These are phyloP conservation scores for Serripes groenlandicus DNA, from an alignment of 2,888 invertebrate species.

Conservation along the genomic window DNA sequence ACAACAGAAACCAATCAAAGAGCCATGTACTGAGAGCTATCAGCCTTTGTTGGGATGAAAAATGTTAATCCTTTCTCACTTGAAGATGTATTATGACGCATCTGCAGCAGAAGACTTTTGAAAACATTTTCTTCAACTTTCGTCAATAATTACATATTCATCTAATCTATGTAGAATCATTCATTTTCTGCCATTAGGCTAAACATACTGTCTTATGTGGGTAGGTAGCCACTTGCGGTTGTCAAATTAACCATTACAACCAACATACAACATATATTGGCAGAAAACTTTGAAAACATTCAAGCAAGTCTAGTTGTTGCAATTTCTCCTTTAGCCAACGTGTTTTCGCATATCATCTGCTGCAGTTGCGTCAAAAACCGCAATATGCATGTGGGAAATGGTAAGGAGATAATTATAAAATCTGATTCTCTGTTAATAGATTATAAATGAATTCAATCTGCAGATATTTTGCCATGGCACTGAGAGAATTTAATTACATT, in stretches of 20 bases:
- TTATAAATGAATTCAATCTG: slow-evolving; percentile 20
- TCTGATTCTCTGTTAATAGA: slow-evolving; percentile 13
- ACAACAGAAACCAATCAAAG: slow-evolving; percentile 24
- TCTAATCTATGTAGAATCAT: too few species aligned
- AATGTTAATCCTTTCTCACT: too few species aligned
- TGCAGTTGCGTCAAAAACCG: neutral
- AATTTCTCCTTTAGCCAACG: neutral
- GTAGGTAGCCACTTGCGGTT: too few species aligned
- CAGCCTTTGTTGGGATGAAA: slow-evolving; percentile 4
- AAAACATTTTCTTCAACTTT: too few species aligned
- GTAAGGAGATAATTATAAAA: neutral
- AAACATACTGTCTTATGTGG: too few species aligned
- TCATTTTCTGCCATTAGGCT: too few species aligned
- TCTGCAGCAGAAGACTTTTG: too few species aligned
- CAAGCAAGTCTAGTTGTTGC: neutral
- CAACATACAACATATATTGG: too few species aligned
- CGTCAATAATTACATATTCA: too few species aligned
- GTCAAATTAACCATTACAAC: too few species aligned
- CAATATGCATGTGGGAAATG: neutral
- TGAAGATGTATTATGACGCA: too few species aligned
- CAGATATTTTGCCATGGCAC: neutral
- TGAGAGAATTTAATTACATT: slow-evolving; percentile 11
- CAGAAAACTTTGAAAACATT: neutral
- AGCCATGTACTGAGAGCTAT: slow-evolving; percentile 2
- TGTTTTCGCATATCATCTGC: neutral